Evolutionary conservation across 1,140 invertebrate species (phyloP).

Genomic region (Limonius californicus): DNA sequence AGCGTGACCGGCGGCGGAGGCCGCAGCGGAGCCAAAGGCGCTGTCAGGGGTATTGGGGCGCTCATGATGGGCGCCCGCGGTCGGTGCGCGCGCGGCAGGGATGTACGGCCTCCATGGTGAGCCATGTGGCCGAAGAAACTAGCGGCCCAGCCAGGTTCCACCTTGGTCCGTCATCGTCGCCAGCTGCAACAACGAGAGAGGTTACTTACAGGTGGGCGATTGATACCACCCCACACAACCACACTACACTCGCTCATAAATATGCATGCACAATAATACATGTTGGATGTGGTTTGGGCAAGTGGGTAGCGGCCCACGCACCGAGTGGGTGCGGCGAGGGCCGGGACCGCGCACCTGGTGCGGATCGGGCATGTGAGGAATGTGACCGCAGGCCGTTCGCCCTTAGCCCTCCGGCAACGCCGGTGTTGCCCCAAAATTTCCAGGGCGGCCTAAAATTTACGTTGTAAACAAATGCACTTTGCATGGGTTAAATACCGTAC

Average conservation of each 20-base stretch:
- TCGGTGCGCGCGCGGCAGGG: conserved; percentile 60
- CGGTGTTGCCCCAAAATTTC: neutral
- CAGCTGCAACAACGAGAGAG: conserved; percentile 47
- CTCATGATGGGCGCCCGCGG: conserved; percentile 51
- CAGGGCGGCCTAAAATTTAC: neutral
- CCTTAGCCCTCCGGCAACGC: conserved; percentile 2
- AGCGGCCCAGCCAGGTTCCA: conserved; percentile 53
- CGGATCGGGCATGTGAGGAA: conserved; percentile 17
- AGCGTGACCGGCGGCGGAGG: conserved; percentile 55
- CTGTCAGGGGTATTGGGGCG: conserved; percentile 40
- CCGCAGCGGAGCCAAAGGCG: conserved; percentile 48
- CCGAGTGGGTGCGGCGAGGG: conserved; percentile 35
- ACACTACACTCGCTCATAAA: conserved; percentile 34
- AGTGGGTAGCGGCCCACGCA: conserved; percentile 37
- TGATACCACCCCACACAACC: conserved; percentile 17
- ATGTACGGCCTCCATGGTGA: conserved; percentile 58
- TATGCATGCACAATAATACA: conserved; percentile 37
- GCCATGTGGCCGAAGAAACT: conserved; percentile 55
- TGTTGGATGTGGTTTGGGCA: conserved; percentile 32
- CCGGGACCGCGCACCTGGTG: conserved; percentile 34
- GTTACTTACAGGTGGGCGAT: conserved; percentile 17
- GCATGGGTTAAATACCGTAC: neutral
- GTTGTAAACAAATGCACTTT: neutral
- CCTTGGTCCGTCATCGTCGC: conserved; percentile 59
- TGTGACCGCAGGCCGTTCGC: conserved; percentile 14